Evolutionary conservation across 2,113 vertebrate genomes (phyloP), one percentile per base, ranked within the genome.

Genomic region (Telmatochromis brichardi): DNA sequence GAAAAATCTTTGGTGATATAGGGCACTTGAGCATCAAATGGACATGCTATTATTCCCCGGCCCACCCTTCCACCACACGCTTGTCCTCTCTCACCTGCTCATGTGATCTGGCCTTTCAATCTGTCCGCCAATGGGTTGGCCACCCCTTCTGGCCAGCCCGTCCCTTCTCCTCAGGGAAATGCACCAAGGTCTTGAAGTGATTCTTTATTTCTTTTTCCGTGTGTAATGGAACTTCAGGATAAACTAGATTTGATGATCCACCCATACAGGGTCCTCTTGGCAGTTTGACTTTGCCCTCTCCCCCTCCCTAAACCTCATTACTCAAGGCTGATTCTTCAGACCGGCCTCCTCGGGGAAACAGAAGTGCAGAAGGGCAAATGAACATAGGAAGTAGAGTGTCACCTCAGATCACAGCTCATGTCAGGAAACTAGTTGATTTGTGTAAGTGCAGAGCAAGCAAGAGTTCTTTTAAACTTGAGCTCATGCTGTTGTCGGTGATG

Each of bases 191-290:
- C 88, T 88, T 84, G 54, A 40, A 91, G 84, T 87, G 57, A 90
- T 94, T 88, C 87, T 63, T 68, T 81, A 50, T 31, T 78, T 76
- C 26, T 76, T 76, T 28, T 19, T 7, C 26, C 4, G 2, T 78
- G 14, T 86, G 78, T 90, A 93, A 94, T 94, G 81, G 89, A 94
- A 92, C 90, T 94, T 92, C 83, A 89, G 85, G 92, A 92, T 89
- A 84, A 96, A 94, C 89, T 89, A 91, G 91, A 94, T 94, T 91
- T 91, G 91, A 93, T 91, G 89, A 90, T 92, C 80, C 89, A 80
- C 86, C 86, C 57, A 28, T 84, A 51, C 51, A 21, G 15, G 23
- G 31, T 26, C 83, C 53, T 63, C 55, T 33, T 60, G 85, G 80
- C 23, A 9, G 53, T 87, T 76, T 80, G 65, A 53, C 80, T 84